Evolutionary conservation across 2,888 invertebrate genomes (phyloP), one percentile per base, ranked within the genome.

Genomic region (Meloe dianella): DNA sequence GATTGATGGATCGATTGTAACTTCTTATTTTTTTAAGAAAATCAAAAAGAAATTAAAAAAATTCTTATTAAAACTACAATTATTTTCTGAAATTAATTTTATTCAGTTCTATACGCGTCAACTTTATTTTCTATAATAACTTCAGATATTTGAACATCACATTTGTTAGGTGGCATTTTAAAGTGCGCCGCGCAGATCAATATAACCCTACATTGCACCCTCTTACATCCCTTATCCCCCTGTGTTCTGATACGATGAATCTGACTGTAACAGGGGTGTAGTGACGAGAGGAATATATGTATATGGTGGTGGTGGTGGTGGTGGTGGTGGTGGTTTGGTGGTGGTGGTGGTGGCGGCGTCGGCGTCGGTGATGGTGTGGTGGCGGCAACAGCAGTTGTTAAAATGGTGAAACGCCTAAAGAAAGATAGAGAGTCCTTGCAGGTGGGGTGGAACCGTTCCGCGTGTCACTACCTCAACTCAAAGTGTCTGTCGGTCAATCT

Each of bases 181-280:
- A 71, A 70, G 73, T 77, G 76, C 77, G 75, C 76, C 38, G 77
- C 77, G 77, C 78, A 77, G 77, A 78, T 78, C 78, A 78, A 78
- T 78, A 78, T 75, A 74, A 74, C 70, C 61, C 65, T 67, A 72
- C 72, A 75, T 72, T 73, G 68, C 74, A 65, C 65, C 72, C 71
- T 73, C 65, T 68, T 68, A 67, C 73, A 68, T 66, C 73, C 68
- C 73, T 63, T 65, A 63, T 57, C 68, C 72, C 70, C 70, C 66
- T 22, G 1, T 69, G 69, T 66, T 71, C 67, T 63, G 67, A 63
- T 68, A 66, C 59, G 58, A 63, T 62, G 67, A 68, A 65, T 65
- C 68, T 63, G 68, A 66, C 65, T 63, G 65, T 58, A 66, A 62
- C 68, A 57, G 60, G 63, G 63, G 47, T 58, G 60, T 41, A 57